Evolutionary conservation across 2,797 vertebrate species (phyloP).

Genomic region (Pygocentrus nattereri): DNA sequence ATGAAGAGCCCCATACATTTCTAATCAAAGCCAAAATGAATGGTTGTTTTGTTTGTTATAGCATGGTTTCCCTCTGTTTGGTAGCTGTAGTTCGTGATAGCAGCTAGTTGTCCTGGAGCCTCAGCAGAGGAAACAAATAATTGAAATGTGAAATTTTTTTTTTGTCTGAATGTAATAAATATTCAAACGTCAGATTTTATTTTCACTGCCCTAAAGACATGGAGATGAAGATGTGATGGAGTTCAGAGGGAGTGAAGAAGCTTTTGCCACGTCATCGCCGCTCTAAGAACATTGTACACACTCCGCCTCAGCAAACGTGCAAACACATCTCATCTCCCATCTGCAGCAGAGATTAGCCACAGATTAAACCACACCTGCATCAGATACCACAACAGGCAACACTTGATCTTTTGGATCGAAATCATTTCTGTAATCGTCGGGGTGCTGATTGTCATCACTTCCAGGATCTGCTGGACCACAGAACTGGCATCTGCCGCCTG

Average conservation of each 20-base stretch:
- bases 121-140: too few relatives aligned
- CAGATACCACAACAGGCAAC: constrained; percentile 18
- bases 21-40: too few relatives aligned
- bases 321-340: constrained; percentile 13
- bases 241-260: background rate
- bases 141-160: too few relatives aligned
- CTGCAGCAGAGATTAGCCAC: constrained; percentile 26
- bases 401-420: constrained; percentile 31
- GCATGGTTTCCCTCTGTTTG: too few relatives aligned
- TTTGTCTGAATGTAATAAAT: background rate
- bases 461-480: background rate
- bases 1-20: too few relatives aligned
- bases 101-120: too few relatives aligned
- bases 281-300: background rate
- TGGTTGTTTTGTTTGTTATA: too few relatives aligned
- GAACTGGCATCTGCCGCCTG: background rate
- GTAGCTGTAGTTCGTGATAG: too few relatives aligned
- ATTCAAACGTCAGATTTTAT: too few relatives aligned
- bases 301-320: background rate
- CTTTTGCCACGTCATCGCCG: background rate
- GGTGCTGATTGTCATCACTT: constrained; percentile 12
- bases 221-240: background rate
- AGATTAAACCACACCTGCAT: constrained; percentile 33
- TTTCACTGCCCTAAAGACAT: background rate
- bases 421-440: constrained; percentile 3